Conservation (phyloP, 2,113 vertebrate genomes). For the Corythoichthys haematopterus region DNA sequence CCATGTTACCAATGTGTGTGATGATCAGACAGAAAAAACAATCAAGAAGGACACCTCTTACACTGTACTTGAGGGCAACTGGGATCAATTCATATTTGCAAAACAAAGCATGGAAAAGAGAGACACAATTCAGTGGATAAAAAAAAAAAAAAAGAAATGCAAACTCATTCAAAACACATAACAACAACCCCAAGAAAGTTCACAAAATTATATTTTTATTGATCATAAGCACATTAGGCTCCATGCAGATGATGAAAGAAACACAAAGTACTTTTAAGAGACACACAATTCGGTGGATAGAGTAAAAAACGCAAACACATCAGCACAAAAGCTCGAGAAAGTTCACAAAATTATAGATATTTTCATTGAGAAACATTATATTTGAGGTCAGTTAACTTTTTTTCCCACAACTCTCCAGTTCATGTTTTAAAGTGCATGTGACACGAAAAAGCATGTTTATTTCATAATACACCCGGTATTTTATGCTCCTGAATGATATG, state of each 20-base stretch:
- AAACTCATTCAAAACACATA: conserved; percentile 2
- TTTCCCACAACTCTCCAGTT: too few species aligned
- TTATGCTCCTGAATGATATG: too few species aligned
- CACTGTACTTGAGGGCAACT: neutral
- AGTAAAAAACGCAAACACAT: neutral
- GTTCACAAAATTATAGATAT: too few species aligned
- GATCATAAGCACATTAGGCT: neutral
- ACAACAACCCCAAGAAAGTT: conserved; percentile 1
- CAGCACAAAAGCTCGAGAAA: neutral
- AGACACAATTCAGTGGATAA: neutral
- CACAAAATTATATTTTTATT: neutral
- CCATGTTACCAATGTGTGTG: conserved; percentile 11
- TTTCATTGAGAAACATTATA: too few species aligned
- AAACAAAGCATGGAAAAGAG: neutral
- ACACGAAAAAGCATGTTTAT: too few species aligned
- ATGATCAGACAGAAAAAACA: neutral
- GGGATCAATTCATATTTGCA: conserved; percentile 5
- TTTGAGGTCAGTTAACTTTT: too few species aligned
- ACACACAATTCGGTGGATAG: neutral
- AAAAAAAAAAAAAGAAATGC: neutral
- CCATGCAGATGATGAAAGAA: neutral
- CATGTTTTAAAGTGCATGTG: too few species aligned
- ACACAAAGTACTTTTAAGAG: neutral
- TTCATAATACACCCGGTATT: too few species aligned
- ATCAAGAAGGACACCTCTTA: conserved; percentile 1